These are phyloP conservation scores for Threskiornis aethiopicus DNA, from an alignment of 2,797 vertebrate genomes.

Conservation along the genomic window DNA sequence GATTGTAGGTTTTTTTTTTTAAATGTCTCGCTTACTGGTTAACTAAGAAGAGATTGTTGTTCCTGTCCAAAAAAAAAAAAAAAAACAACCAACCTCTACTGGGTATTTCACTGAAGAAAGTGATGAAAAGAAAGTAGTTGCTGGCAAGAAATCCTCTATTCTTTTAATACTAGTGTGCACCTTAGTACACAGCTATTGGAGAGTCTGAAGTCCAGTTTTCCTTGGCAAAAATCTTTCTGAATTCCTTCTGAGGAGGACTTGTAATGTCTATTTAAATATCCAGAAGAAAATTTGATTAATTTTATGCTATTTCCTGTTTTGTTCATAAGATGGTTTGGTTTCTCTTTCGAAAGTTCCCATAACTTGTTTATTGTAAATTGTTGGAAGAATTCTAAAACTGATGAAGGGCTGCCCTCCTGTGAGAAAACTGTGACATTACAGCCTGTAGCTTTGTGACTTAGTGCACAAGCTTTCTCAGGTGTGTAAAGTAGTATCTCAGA, in stretches of 20 bases:
- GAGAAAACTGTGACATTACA: constrained; percentile 18
- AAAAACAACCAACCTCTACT: background rate
- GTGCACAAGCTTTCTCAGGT: background rate
- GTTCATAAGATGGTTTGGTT: background rate
- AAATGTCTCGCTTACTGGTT: background rate
- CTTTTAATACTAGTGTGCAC: background rate
- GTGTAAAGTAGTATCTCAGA: background rate
- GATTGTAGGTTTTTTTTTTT: background rate
- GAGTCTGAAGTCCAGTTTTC: background rate
- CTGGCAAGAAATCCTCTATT: background rate
- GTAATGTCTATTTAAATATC: background rate
- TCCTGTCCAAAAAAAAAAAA: background rate
- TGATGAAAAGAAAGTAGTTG: background rate
- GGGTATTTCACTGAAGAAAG: background rate
- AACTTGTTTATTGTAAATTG: background rate
- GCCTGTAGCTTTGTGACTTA: background rate
- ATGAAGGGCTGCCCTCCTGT: constrained; percentile 68
- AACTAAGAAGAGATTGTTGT: background rate
- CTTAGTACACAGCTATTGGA: background rate
- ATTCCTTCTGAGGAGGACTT: background rate
- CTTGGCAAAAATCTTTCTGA: background rate
- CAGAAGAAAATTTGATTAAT: background rate
- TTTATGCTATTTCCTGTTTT: background rate
- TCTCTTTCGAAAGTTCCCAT: background rate
- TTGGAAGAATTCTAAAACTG: background rate